Base-by-base conservation (phyloP, 92 coral and sea anemone species). In the Porites lobata region DNA sequence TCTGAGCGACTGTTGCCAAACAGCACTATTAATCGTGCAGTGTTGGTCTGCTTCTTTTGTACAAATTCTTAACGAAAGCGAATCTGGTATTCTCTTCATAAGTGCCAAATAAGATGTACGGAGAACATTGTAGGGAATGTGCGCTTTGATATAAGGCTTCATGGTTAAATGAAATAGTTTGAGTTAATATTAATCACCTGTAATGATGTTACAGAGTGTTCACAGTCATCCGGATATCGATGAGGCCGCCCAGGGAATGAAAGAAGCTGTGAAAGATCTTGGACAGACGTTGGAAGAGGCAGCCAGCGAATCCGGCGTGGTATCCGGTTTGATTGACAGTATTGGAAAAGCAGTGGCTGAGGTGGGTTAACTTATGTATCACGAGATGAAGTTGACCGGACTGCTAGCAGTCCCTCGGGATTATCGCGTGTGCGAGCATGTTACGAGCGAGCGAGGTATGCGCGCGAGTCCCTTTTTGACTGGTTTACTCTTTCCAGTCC, bases 311-410 rank as follows among this genome's bases (percentile, higher is more conserved):
- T 80, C 95, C 11, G 99, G 99, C 9, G 95, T 94, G 6, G 98
- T 98, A n/a, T 92, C 98, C 17, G 99, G 99, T n/a, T 85, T 98
- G 75, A 96, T 98, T 14, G 99, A 98, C 82, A 96, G 98, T 64
- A 98, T 98, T 67, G 92, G 98, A 79, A 98, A 98, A 86, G 98
- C 99, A 20, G 77, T 98, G 85, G 90, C 93, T n/a, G 95, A 96
- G 91, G 99, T 98, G 84, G 70, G 96, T 56, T 8, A 56, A 63
- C 21, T 8, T 18, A 9, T 5, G 6, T 56, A 38, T 76, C 43
- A 24, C 4, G 38, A 13, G 13, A 19, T n/a, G 19, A 5, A 11
- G 72, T 19, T 13, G 72, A 29, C 18, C 4, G 72, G 72, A 21
- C 11, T 8, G 21, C 47, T 38, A 67, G 21, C 72, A 8, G 72